Percentiles rank a stretch among this genome's conserved stretches.
phyloP scores from a whole-genome alignment of 2,113 vertebrate genomes.

The Microtus pennsylvanicus region DNA sequence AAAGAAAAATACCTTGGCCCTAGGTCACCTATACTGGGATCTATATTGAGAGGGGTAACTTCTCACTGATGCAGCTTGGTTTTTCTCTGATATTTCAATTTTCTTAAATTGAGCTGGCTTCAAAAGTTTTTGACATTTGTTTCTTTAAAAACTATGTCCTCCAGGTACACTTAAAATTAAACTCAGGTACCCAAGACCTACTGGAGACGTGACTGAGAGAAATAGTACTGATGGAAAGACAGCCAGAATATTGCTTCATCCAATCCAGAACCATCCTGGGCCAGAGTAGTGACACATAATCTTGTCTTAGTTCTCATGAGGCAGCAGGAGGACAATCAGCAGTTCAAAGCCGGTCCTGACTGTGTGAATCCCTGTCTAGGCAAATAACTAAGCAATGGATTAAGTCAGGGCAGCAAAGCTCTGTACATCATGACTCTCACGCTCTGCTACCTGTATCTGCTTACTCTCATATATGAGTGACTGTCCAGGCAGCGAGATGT shows the following conservation, averaged over 20 bases:
- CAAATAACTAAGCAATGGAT: not conserved
- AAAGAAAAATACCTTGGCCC: no score
- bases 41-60: not conserved
- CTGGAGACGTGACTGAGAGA: constrained; percentile 30
- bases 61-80: not conserved
- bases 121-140: constrained; percentile 22
- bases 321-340: not conserved
- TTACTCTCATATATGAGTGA: not conserved
- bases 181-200: constrained; percentile 18
- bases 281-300: not conserved
- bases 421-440: not conserved
- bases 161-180: constrained; percentile 26
- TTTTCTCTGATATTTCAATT: not conserved
- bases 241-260: constrained; percentile 22
- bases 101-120: not conserved
- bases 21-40: not conserved
- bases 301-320: not conserved
- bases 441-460: not conserved
- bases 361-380: not conserved
- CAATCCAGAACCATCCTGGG: not conserved
- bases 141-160: not conserved
- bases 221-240: not conserved
- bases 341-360: no score
- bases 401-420: not conserved
- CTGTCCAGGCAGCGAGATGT: no score